Percentiles rank a stretch among this genome's conserved stretches.
Evolutionary conservation across 2,113 vertebrate species (phyloP).

Genomic region (Himantopus leucocephalus): DNA sequence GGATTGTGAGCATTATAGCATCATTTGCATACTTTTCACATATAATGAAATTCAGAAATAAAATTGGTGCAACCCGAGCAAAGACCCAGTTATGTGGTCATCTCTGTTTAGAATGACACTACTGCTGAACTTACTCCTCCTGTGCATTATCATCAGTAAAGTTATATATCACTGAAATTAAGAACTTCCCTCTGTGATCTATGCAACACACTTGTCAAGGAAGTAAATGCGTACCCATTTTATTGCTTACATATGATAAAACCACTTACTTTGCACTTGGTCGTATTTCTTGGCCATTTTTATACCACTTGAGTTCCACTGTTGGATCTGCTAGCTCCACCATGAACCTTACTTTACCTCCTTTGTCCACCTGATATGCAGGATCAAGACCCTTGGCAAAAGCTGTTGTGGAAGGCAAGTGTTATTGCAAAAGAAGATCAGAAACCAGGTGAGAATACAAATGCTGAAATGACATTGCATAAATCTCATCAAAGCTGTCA

Average conservation of each 20-base stretch:
- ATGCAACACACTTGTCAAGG: background rate
- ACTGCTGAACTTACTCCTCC: too few species aligned
- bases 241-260: background rate
- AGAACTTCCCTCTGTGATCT: too few species aligned
- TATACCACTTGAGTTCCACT: slow-evolving; percentile 98
- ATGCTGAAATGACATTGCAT: background rate
- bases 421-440: background rate
- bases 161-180: too few species aligned
- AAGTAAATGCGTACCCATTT: background rate
- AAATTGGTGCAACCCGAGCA: background rate
- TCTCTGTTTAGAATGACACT: too few species aligned
- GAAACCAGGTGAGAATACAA: background rate
- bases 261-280: slow-evolving; percentile 91
- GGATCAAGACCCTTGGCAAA: slow-evolving; percentile 95
- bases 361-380: slow-evolving; percentile 95
- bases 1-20: background rate
- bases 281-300: slow-evolving; percentile 97
- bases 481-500: background rate
- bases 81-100: background rate
- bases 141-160: too few species aligned
- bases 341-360: slow-evolving; percentile 88
- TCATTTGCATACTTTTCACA: background rate
- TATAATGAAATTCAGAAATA: background rate
- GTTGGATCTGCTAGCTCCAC: slow-evolving; percentile 97
- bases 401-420: slow-evolving; percentile 72